Evolutionary conservation across 2,888 invertebrate species (phyloP).

Genomic region (Eilema depressum): DNA sequence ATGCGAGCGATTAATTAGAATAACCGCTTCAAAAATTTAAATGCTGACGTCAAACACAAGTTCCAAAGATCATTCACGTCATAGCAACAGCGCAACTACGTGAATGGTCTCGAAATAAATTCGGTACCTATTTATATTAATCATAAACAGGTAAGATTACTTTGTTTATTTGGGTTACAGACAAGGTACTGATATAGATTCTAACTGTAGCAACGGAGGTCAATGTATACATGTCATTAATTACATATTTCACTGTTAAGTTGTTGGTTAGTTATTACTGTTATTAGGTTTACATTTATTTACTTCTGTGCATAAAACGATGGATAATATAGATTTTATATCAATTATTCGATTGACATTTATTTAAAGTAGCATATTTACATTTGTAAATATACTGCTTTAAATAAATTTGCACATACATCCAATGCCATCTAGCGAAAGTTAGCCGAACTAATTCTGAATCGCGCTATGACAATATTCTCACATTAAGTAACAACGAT

Average conservation of each 20-base stretch:
- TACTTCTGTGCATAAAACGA: no score
- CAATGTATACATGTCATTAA: neutral
- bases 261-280: neutral
- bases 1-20: neutral
- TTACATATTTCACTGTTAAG: neutral
- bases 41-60: constrained; percentile 1
- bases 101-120: neutral
- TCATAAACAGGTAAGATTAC: constrained; percentile 4
- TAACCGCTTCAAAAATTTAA: neutral
- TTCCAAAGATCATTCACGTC: neutral
- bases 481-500: neutral
- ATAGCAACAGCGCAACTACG: constrained; percentile 2
- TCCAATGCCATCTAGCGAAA: no score
- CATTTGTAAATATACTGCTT: no score
- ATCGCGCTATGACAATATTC: neutral
- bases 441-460: no score
- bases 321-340: no score
- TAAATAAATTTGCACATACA: no score
- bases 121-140: neutral
- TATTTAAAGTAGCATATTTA: no score
- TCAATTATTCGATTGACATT: no score
- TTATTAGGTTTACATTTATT: no score
- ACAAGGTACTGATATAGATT: neutral
- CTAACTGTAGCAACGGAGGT: constrained; percentile 1
- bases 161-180: neutral